phyloP scores from a whole-genome alignment of 2,888 invertebrate genomes.

The Drosophila diplacantha region DNA sequence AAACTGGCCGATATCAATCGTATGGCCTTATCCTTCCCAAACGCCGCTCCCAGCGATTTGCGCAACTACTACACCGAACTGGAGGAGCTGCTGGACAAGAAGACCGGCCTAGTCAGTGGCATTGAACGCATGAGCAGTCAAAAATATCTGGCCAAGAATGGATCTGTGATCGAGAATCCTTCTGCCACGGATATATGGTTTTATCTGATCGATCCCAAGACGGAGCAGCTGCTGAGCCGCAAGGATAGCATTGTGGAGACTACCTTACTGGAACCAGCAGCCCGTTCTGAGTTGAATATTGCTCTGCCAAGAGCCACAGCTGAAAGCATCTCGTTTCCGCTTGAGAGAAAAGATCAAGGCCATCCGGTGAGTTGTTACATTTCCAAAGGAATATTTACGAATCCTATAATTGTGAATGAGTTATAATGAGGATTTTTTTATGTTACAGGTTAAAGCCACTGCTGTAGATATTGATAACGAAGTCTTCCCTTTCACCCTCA shows the following conservation, averaged over 20 bases:
- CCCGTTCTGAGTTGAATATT: slow-evolving; percentile 83
- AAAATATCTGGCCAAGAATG: slow-evolving; percentile 85
- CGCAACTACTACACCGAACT: slow-evolving; percentile 79
- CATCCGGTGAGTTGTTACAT: slow-evolving; percentile 66
- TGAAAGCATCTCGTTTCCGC: slow-evolving; percentile 81
- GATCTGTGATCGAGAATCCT: slow-evolving; percentile 84
- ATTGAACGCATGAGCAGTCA: slow-evolving; percentile 90
- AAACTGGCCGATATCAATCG: slow-evolving; percentile 87
- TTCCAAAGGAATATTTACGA: too few species aligned
- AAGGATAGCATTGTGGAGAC: slow-evolving; percentile 85
- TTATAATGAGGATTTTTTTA: background rate
- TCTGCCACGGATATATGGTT: slow-evolving; percentile 92
- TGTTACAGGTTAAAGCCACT: slow-evolving; percentile 78
- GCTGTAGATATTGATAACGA: slow-evolving; percentile 81
- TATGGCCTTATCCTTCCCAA: slow-evolving; percentile 86
- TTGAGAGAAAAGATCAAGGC: slow-evolving; percentile 76
- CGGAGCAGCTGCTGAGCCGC: slow-evolving; percentile 85
- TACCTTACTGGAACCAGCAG: slow-evolving; percentile 82
- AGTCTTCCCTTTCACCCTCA: slow-evolving; percentile 92
- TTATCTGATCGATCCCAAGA: slow-evolving; percentile 88
- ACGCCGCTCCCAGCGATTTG: slow-evolving; percentile 85
- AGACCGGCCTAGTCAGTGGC: slow-evolving; percentile 84
- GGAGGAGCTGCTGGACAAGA: slow-evolving; percentile 79
- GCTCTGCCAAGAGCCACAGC: slow-evolving; percentile 84
- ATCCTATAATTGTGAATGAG: background rate